Conservation (phyloP, 2,888 invertebrate species). For the Dilophus febrilis region DNA sequence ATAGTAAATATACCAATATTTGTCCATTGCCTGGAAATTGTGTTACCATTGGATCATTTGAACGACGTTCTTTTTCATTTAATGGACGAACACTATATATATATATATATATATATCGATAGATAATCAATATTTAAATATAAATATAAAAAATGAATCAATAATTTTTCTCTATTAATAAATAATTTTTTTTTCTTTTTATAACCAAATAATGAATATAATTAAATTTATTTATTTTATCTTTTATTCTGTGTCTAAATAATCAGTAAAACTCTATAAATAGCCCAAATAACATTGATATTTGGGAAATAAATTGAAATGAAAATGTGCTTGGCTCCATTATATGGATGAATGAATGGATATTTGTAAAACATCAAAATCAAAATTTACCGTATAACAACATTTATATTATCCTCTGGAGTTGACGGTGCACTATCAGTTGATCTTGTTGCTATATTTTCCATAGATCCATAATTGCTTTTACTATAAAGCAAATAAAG, state of each 20-base stretch:
- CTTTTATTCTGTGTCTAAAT: too few species aligned
- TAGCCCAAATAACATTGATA: too few species aligned
- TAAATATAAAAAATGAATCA: too few species aligned
- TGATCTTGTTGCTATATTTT: conserved; percentile 28
- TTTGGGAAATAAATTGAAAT: too few species aligned
- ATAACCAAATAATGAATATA: too few species aligned
- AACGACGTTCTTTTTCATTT: conserved; percentile 52
- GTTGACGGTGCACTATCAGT: conserved; percentile 29
- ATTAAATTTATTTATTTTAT: too few species aligned
- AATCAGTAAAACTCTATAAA: too few species aligned
- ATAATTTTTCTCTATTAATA: too few species aligned
- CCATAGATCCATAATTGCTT: conserved; percentile 25
- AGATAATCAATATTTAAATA: too few species aligned
- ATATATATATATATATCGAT: not conserved
- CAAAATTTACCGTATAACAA: conserved; percentile 55
- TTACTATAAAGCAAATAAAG: too few species aligned
- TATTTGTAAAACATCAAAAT: not conserved
- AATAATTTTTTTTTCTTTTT: too few species aligned
- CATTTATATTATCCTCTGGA: conserved; percentile 70
- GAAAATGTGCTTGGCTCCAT: too few species aligned
- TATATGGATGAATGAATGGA: not conserved
- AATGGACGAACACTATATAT: conserved; percentile 57
- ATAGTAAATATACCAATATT: conserved; percentile 35
- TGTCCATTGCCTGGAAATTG: conserved; percentile 85
- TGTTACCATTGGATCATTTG: conserved; percentile 48